A percentile compares a stretch with the other conserved stretches of the same genome.
Conservation (phyloP, 1,140 invertebrate genomes). For the Agrypnia vestita region DNA sequence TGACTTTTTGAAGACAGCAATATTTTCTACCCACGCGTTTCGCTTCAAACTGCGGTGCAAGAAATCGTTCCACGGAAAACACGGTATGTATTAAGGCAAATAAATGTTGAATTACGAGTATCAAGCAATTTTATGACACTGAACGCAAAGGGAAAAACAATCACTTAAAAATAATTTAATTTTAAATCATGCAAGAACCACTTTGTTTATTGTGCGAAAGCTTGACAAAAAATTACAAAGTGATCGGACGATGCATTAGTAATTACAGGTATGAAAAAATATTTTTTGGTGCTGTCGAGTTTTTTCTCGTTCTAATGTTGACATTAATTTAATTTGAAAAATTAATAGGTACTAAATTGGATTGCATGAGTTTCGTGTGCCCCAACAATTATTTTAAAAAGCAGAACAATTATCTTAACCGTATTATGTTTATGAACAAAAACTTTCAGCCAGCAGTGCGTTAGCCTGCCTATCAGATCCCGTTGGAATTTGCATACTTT, state of each 20-base stretch:
- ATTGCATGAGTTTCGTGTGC: background rate
- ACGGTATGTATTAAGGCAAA: constrained; percentile 2
- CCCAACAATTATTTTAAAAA: background rate
- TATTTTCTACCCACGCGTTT: constrained; percentile 24
- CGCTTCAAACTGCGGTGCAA: constrained; percentile 25
- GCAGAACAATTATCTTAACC: no score
- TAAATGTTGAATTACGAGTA: background rate
- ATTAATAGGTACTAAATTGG: constrained; percentile 1
- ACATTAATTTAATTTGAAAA: constrained; percentile 34
- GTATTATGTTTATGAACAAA: no score
- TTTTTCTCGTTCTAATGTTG: constrained; percentile 10
- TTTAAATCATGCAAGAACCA: background rate
- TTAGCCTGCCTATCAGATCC: no score
- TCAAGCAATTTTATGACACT: background rate
- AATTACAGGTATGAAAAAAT: constrained; percentile 5
- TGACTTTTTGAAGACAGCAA: constrained; percentile 9
- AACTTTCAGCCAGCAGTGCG: no score
- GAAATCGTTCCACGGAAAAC: constrained; percentile 30
- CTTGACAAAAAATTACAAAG: background rate
- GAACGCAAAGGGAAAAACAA: background rate
- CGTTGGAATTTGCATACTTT: no score
- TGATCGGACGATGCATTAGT: background rate
- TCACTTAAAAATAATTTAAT: background rate
- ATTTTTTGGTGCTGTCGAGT: constrained; percentile 16
- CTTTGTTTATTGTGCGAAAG: background rate